Evolutionary conservation across 2,888 invertebrate species (phyloP).

Genomic region (Alloplasta piceator): DNA sequence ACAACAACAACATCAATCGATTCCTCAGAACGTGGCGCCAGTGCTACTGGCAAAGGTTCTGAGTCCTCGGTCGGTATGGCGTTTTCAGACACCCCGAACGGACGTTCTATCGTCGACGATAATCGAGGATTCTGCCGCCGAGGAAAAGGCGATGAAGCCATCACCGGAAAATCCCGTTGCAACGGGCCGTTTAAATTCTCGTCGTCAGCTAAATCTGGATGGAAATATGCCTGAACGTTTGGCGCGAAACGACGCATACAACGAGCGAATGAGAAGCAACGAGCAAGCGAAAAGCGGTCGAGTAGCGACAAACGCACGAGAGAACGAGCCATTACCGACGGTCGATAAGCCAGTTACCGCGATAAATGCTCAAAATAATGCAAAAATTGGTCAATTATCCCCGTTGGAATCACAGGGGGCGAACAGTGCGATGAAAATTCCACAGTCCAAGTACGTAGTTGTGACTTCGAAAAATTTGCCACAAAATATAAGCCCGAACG

Average conservation of each 20-base stretch:
- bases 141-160: constrained; percentile 85
- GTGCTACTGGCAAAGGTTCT: constrained; percentile 85
- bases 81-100: constrained; percentile 90
- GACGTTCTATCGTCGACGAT: constrained; percentile 94
- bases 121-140: constrained; percentile 92
- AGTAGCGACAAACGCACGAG: not conserved
- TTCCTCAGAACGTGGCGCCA: constrained; percentile 67
- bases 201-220: constrained; percentile 75
- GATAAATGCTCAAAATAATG: not conserved
- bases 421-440: not conserved
- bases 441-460: constrained; percentile 15
- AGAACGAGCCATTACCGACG: not conserved
- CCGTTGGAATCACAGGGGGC: too few species aligned
- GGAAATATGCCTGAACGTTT: constrained; percentile 38
- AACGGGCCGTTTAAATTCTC: constrained; percentile 69
- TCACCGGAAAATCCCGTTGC: constrained; percentile 77
- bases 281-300: constrained; percentile 6
- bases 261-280: constrained; percentile 38
- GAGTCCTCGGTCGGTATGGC: constrained; percentile 89
- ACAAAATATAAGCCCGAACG: constrained; percentile 30
- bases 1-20: constrained; percentile 84
- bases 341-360: not conserved
- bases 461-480: constrained; percentile 3
- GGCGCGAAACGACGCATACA: constrained; percentile 43
- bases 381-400: not conserved